Percentiles rank a stretch among this genome's conserved stretches.
Evolutionary conservation across 2,888 invertebrate species (phyloP).

Genomic region (Petrolisthes manimaculis): DNA sequence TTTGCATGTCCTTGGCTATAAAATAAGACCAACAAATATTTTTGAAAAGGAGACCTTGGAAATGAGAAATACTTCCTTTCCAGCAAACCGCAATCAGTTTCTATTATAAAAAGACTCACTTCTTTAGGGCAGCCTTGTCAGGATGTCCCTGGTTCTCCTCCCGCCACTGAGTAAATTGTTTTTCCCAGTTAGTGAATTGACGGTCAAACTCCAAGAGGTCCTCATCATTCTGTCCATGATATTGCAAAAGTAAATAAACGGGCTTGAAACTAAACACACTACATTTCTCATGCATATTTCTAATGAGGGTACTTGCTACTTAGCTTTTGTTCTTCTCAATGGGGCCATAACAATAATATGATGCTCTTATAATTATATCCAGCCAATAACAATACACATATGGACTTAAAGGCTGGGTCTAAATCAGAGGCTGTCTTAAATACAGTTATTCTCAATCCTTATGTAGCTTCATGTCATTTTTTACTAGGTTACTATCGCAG

Average conservation of each 20-base stretch:
- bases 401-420: too few relatives aligned
- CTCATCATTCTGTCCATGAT: conserved; percentile 33
- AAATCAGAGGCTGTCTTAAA: too few relatives aligned
- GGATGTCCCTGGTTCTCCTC: conserved; percentile 78
- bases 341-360: not conserved
- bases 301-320: not conserved
- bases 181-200: conserved; percentile 91
- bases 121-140: conserved; percentile 57
- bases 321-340: not conserved
- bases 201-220: conserved; percentile 77
- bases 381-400: not conserved
- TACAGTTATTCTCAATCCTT: too few relatives aligned
- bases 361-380: not conserved
- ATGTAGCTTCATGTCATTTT: too few relatives aligned
- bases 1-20: not conserved
- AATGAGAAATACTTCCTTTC: not conserved
- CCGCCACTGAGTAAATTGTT: conserved; percentile 92
- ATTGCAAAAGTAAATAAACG: not conserved
- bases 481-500: too few relatives aligned
- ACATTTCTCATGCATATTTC: not conserved
- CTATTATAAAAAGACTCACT: conserved; percentile 34
- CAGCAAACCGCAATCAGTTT: not conserved
- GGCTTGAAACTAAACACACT: not conserved
- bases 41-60: not conserved
- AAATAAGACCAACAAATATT: not conserved